Evolutionary conservation across 2,113 vertebrate genomes (phyloP).

Genomic region (Podiceps cristatus): DNA sequence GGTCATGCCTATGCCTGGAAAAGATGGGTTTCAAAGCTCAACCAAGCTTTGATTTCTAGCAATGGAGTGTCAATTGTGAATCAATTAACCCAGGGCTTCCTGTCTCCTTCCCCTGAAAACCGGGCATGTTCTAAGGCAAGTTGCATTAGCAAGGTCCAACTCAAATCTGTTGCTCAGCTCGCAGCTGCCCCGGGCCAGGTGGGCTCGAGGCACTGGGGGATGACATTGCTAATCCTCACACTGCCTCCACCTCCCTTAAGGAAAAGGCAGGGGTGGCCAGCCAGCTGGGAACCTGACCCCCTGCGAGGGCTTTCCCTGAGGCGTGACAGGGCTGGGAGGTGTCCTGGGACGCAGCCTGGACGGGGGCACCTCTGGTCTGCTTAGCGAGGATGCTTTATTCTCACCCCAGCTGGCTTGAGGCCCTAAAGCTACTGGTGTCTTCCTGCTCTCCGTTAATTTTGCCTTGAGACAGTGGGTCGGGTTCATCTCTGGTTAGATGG

Average conservation of each 20-base stretch:
- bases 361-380: background rate
- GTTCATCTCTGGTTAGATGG: background rate
- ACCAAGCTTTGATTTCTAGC: background rate
- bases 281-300: background rate
- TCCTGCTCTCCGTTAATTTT: background rate
- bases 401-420: background rate
- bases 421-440: background rate
- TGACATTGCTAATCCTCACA: background rate
- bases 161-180: background rate
- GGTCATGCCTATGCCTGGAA: background rate
- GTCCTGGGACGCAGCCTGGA: background rate
- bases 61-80: background rate
- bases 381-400: background rate
- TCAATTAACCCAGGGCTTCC: background rate
- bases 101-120: background rate
- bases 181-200: background rate
- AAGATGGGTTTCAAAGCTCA: background rate
- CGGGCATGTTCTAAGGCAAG: background rate
- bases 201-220: fast-evolving
- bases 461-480: background rate
- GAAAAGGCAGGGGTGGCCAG: background rate
- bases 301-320: background rate
- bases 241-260: background rate
- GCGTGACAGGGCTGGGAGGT: background rate
- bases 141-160: background rate